Percentiles rank a stretch among this genome's conserved stretches.
Conservation (phyloP, 2,113 vertebrate genomes). For the Amphiprion percula region DNA sequence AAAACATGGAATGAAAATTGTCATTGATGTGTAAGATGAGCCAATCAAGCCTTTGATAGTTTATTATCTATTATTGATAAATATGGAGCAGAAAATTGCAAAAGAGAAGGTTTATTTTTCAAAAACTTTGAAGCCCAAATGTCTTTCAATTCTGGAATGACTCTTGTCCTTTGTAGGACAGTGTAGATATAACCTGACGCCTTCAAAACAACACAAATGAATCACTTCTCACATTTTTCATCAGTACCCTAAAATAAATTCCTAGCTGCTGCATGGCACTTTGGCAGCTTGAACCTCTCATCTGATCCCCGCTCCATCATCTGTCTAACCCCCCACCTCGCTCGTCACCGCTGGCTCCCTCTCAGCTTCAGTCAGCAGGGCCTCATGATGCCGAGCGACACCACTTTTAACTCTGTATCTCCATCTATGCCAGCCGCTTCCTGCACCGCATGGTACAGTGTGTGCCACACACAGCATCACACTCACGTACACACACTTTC, state of each 20-base stretch:
- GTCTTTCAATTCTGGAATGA: too few species aligned
- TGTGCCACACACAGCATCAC: slow-evolving; percentile 1
- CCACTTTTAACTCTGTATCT: slow-evolving; percentile 66
- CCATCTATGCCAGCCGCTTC: slow-evolving; percentile 34
- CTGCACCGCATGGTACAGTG: slow-evolving; percentile 23
- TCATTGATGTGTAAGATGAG: too few species aligned
- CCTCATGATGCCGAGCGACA: slow-evolving; percentile 32
- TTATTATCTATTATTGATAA: too few species aligned
- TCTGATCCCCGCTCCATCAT: slow-evolving; percentile 12
- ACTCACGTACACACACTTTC: slow-evolving; percentile 29
- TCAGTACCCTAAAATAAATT: slow-evolving; percentile 21
- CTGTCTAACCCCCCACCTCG: background rate
- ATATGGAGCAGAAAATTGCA: too few species aligned
- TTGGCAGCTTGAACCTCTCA: slow-evolving; percentile 7
- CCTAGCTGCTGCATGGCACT: background rate
- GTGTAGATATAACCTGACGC: background rate
- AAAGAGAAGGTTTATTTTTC: too few species aligned
- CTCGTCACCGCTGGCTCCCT: background rate
- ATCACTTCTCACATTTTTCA: slow-evolving; percentile 4
- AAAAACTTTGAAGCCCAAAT: too few species aligned
- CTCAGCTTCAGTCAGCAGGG: background rate
- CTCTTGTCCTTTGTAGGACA: background rate
- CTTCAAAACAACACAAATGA: background rate
- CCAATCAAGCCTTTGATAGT: too few species aligned
- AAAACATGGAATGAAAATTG: too few species aligned